Evolutionary conservation across 2,888 invertebrate genomes (phyloP).

Genomic region (Phrixothrix hirtus): DNA sequence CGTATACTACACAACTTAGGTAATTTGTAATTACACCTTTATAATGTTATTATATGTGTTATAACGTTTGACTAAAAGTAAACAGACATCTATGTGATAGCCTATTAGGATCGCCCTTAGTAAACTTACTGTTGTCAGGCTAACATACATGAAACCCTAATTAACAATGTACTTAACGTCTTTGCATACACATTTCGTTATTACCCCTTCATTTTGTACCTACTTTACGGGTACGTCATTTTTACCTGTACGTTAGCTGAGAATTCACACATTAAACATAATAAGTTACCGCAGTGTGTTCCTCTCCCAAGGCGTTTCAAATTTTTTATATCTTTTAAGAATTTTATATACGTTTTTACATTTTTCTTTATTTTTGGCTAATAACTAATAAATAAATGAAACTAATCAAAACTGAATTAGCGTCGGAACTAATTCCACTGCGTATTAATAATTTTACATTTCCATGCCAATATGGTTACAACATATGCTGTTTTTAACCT

Average conservation of each 20-base stretch:
- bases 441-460: conserved; percentile 22
- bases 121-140: conserved; percentile 9
- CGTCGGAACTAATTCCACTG: conserved; percentile 13
- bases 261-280: conserved; percentile 23
- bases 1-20: too few species aligned
- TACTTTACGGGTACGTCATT: conserved; percentile 10
- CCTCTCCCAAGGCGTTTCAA: conserved; percentile 12
- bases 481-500: conserved; percentile 33
- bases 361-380: conserved; percentile 20
- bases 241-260: conserved; percentile 14
- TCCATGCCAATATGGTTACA: conserved; percentile 10
- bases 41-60: too few species aligned
- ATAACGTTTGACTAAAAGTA: too few species aligned
- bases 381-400: conserved; percentile 25
- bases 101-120: too few species aligned
- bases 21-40: too few species aligned
- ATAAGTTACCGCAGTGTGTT: conserved; percentile 16
- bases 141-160: conserved; percentile 17
- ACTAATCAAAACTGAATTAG: conserved; percentile 27
- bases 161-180: conserved; percentile 22
- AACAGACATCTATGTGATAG: too few species aligned
- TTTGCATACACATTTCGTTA: conserved; percentile 11
- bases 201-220: conserved; percentile 14
- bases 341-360: not conserved
- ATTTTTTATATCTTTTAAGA: conserved; percentile 10